A percentile compares a stretch with the other conserved stretches of the same genome.
Conservation (phyloP, 2,797 vertebrate genomes). For the Orientallactaga sibirica region DNA sequence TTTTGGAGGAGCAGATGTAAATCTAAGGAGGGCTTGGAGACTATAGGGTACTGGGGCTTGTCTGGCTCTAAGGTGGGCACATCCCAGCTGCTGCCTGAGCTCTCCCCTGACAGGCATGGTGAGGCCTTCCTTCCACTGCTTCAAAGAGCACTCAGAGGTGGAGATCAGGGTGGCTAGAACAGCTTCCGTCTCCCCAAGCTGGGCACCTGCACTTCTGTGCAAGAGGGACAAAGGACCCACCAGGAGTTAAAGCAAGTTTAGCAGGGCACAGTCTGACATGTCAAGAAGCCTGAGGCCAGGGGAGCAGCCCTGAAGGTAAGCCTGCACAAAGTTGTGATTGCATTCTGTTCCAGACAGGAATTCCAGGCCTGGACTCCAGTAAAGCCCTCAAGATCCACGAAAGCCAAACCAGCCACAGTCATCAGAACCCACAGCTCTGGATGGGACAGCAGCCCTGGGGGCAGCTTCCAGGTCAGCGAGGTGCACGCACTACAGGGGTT, state of each 20-base stretch:
- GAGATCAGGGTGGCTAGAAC: background rate
- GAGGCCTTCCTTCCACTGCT: background rate
- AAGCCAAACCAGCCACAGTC: constrained; percentile 89
- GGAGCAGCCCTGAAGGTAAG: background rate
- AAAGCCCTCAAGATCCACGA: constrained; percentile 91
- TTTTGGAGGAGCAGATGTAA: background rate
- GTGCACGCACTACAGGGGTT: no score
- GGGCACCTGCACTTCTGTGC: background rate
- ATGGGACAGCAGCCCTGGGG: constrained; percentile 93
- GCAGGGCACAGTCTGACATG: background rate
- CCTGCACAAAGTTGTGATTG: background rate
- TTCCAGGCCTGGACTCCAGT: constrained; percentile 93
- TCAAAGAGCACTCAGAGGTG: background rate
- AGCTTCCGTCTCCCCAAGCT: no score
- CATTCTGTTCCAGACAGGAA: constrained; percentile 91
- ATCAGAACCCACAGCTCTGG: constrained; percentile 89
- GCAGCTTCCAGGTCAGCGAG: constrained; percentile 91
- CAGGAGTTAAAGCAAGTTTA: background rate
- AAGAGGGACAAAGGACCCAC: background rate
- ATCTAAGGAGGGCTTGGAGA: no score
- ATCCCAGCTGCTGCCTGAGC: background rate
- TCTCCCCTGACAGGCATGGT: background rate
- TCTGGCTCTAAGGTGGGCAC: background rate
- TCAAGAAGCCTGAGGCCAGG: background rate
- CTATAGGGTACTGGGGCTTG: background rate